Base-by-base conservation (phyloP, 2,113 vertebrate species). In the Sinocyclocheilus rhinocerous region DNA sequence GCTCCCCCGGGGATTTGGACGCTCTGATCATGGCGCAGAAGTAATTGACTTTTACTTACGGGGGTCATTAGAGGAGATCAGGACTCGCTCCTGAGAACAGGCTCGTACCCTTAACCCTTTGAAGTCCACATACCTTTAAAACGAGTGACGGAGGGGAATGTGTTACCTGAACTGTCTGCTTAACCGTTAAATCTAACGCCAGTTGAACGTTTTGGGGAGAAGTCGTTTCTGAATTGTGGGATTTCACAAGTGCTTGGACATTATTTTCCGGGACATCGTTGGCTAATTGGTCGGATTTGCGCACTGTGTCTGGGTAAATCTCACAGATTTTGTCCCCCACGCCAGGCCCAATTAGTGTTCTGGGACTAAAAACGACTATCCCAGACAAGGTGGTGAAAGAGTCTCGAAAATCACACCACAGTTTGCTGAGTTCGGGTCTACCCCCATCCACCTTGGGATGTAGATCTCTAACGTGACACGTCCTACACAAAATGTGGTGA, bases 11-110 rank as follows among this genome's bases (percentile, higher is more conserved):
- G 88, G 92, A 87, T 90, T 87, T 90, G 24, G 86, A 87, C 88
- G 91, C 89, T 94, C 92, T 93, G 94, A 94, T 95, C 94, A 94
- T 36, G 72, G 90, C 78, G 93, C 94, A 94, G 94, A 95, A 95
- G 92, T 95, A 95, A 95, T 94, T 89, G 93, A 95, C 93, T 95
- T 94, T 93, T 92, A 93, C 88, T 93, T 90, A 86, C 85, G 89
- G 85, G 50, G 93, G 92, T 94, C 90, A 94, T 93, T 94, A 93
- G 91, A 91, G 90, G 91, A 94, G 91, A 94, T 92, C 92, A 93
- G 91, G 89, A 81, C 88, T 86, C 73, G 88, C 90, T 87, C 90
- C 88, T 86, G 85, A 90, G 88, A 91, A 70, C 80, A 88, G 82
- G 69, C 85, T 87, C 50, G 61, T 89, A 90, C 92, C 89, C 90